Evolutionary conservation across 2,113 vertebrate genomes (phyloP).

Genomic region (Cavia aperea): DNA sequence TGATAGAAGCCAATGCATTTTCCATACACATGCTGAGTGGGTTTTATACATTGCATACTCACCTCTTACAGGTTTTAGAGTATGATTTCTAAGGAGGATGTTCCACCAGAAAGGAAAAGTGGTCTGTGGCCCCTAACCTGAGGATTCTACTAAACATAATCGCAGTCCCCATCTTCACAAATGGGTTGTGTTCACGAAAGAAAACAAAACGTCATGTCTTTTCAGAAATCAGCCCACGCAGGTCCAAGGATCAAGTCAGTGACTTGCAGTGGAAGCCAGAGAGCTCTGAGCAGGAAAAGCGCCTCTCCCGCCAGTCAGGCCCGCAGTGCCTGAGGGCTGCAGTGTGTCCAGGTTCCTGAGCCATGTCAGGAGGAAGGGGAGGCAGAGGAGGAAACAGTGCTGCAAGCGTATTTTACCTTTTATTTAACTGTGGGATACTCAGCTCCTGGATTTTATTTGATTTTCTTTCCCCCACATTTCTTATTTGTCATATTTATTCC

Average conservation of each 20-base stretch:
- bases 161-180: neutral
- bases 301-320: fast-evolving
- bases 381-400: neutral
- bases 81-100: neutral
- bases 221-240: neutral
- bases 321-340: too few species aligned
- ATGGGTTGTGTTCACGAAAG: neutral
- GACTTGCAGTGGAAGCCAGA: neutral
- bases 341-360: neutral
- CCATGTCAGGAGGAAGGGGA: neutral
- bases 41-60: neutral
- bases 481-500: neutral
- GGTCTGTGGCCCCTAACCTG: neutral
- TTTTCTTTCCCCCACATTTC: neutral
- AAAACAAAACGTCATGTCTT: too few species aligned
- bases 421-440: neutral
- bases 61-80: neutral
- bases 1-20: too few species aligned
- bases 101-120: neutral
- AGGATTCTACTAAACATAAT: neutral
- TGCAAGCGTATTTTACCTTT: neutral
- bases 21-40: neutral
- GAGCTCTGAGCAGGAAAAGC: neutral
- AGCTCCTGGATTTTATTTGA: neutral
- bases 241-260: too few species aligned